Conservation (phyloP, 2,113 vertebrate genomes). For the Albula glossodonta region DNA sequence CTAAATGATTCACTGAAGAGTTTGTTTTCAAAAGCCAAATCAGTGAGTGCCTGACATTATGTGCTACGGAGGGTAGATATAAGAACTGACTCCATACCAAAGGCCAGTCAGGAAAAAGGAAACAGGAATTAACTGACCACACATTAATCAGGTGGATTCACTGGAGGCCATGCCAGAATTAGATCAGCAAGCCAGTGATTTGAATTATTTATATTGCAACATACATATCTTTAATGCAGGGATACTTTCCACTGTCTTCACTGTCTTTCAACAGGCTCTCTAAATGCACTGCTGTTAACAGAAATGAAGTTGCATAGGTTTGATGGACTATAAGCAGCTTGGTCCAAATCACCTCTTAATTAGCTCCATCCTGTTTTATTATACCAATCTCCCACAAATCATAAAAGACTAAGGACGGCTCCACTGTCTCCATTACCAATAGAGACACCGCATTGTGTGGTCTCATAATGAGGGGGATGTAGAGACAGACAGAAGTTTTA, state of each 20-base stretch:
- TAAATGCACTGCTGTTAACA: constrained; percentile 44
- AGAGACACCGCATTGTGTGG: constrained; percentile 70
- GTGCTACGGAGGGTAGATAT: neutral
- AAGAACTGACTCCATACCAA: neutral
- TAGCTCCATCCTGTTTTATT: constrained; percentile 56
- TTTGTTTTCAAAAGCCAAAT: neutral
- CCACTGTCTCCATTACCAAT: constrained; percentile 72
- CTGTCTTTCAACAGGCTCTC: constrained; percentile 34
- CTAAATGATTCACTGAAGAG: neutral
- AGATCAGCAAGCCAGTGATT: neutral
- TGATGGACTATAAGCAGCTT: constrained; percentile 51
- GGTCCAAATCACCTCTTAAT: constrained; percentile 67
- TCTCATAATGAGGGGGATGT: constrained; percentile 70
- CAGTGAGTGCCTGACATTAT: neutral
- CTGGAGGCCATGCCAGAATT: neutral
- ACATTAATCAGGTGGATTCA: neutral
- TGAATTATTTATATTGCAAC: neutral
- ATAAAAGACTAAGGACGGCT: constrained; percentile 60
- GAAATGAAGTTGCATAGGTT: constrained; percentile 53
- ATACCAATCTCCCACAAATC: constrained; percentile 49
- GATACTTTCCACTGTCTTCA: neutral
- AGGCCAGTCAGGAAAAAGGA: neutral
- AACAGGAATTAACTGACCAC: neutral
- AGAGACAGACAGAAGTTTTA: constrained; percentile 75
- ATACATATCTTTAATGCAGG: neutral